These are phyloP conservation scores for Ptychobarbus kaznakovi DNA, from an alignment of 2,797 vertebrate species.

Conservation along the genomic window DNA sequence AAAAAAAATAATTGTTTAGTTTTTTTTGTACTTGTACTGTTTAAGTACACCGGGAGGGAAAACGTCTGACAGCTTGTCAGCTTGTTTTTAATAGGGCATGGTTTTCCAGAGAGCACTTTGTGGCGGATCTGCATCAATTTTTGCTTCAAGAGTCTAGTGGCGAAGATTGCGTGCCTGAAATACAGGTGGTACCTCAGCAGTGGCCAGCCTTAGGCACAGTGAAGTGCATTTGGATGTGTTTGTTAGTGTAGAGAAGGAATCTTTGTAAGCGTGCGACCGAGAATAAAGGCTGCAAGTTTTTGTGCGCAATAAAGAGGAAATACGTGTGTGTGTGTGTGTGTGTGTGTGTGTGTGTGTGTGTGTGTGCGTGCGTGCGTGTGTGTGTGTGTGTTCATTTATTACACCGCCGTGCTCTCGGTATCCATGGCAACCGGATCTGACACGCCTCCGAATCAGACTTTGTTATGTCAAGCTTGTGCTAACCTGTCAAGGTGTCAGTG, in stretches of 20 bases:
- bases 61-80: conserved; percentile 35
- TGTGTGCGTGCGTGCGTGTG: conserved; percentile 17
- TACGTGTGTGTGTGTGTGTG: not conserved
- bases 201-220: conserved; percentile 62
- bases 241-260: conserved; percentile 11
- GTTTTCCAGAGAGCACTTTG: conserved; percentile 59
- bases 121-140: conserved; percentile 46
- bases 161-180: conserved; percentile 63
- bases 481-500: conserved; percentile 48
- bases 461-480: conserved; percentile 51
- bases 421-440: conserved; percentile 54
- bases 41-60: conserved; percentile 44
- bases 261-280: conserved; percentile 2
- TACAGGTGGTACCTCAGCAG: conserved; percentile 62
- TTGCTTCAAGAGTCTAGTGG: conserved; percentile 21
- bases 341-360: conserved; percentile 8
- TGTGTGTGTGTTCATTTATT: conserved; percentile 20
- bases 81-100: conserved; percentile 45
- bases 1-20: not conserved
- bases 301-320: conserved; percentile 25
- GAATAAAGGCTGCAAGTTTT: conserved; percentile 55
- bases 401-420: conserved; percentile 24
- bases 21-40: conserved; percentile 16
- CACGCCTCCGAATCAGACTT: conserved; percentile 50
- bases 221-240: conserved; percentile 43